Percentiles rank a stretch among this genome's conserved stretches.
These are phyloP conservation scores for Drosophila rellima DNA, from an alignment of 2,888 invertebrate genomes.

Conservation along the genomic window DNA sequence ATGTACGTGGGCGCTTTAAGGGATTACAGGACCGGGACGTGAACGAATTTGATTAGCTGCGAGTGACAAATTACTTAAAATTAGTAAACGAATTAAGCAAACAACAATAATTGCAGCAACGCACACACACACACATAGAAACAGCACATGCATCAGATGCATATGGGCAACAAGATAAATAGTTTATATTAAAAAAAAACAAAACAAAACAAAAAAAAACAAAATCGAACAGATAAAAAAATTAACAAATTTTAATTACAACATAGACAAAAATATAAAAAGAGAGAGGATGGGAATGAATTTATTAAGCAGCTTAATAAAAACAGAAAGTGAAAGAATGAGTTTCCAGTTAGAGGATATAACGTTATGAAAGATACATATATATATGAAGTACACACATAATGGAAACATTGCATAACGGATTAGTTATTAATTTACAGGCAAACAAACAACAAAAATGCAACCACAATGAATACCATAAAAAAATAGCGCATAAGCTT, in stretches of 20 bases:
- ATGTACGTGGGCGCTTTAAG: slow-evolving; percentile 16
- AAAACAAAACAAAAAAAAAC: slow-evolving; percentile 24
- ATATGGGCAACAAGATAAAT: slow-evolving; percentile 35
- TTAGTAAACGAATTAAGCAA: slow-evolving; percentile 47
- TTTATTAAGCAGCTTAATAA: slow-evolving; percentile 79
- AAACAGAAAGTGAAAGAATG: slow-evolving; percentile 26
- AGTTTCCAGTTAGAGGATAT: slow-evolving; percentile 55
- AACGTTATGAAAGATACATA: slow-evolving; percentile 69
- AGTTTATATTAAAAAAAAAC: slow-evolving; percentile 39
- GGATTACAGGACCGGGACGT: slow-evolving; percentile 39
- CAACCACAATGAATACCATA: slow-evolving; percentile 48
- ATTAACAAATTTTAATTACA: slow-evolving; percentile 62
- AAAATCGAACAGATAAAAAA: slow-evolving; percentile 25
- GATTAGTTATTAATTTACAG: slow-evolving; percentile 72
- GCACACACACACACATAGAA: slow-evolving; percentile 44
- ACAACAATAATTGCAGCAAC: slow-evolving; percentile 39
- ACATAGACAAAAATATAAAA: slow-evolving; percentile 1
- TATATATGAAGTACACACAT: slow-evolving; percentile 67
- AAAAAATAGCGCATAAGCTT: slow-evolving; percentile 61
- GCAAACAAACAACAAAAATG: slow-evolving; percentile 39
- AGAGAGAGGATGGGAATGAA: slow-evolving; percentile 56
- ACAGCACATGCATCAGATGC: slow-evolving; percentile 40
- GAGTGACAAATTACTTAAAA: slow-evolving; percentile 61
- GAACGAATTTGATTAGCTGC: slow-evolving; percentile 38
- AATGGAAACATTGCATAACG: slow-evolving; percentile 65